Percentiles rank a stretch among this genome's conserved stretches.
These are phyloP conservation scores for Xylocampa areola DNA, from an alignment of 2,888 invertebrate species.

Conservation along the genomic window DNA sequence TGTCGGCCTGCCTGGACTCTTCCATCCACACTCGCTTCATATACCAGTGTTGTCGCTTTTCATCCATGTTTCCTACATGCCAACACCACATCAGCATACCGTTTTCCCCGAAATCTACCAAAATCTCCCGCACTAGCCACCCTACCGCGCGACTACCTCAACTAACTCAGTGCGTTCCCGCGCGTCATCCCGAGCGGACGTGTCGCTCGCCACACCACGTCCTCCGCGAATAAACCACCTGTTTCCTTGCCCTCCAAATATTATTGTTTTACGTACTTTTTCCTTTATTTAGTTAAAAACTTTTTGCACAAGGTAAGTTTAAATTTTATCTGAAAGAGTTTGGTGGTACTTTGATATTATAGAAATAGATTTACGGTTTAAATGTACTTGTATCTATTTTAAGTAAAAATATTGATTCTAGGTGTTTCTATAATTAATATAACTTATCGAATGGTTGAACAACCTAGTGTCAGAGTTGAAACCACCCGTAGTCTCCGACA, in stretches of 20 bases:
- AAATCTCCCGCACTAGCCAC: slow-evolving; percentile 10
- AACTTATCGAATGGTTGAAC: too few relatives aligned
- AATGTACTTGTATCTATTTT: too few relatives aligned
- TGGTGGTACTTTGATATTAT: too few relatives aligned
- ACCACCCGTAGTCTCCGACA: too few relatives aligned
- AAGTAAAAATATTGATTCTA: too few relatives aligned
- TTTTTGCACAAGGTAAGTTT: slow-evolving; percentile 1
- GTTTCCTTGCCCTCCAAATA: slow-evolving; percentile 14
- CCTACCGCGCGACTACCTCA: neutral
- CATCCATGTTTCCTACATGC: too few relatives aligned
- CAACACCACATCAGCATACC: neutral
- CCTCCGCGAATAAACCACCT: slow-evolving; percentile 31
- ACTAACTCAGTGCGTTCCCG: slow-evolving; percentile 13
- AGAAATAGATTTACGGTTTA: too few relatives aligned
- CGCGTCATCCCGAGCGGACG: slow-evolving; percentile 5
- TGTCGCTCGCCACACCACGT: neutral
- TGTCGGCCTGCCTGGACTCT: too few relatives aligned
- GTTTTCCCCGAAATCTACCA: neutral
- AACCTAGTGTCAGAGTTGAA: too few relatives aligned
- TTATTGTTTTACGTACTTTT: slow-evolving; percentile 9
- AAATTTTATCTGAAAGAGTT: neutral
- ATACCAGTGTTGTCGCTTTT: too few relatives aligned
- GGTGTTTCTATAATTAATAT: too few relatives aligned
- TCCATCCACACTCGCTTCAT: too few relatives aligned
- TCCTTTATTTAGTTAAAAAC: neutral